These are phyloP conservation scores for Papilio xuthus DNA, from an alignment of 1,140 invertebrate genomes.

Conservation along the genomic window DNA sequence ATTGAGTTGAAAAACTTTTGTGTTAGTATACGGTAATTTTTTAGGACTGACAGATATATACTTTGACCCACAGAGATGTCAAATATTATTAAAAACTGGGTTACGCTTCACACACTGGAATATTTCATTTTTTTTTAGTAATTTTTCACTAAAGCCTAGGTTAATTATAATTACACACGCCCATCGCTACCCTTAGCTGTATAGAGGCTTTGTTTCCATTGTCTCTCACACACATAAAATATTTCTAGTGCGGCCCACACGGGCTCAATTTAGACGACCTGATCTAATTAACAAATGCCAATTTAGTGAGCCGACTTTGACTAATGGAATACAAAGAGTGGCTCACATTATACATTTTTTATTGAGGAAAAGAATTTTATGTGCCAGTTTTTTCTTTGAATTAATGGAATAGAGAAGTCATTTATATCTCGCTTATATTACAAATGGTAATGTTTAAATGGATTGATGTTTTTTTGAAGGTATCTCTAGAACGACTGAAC, in stretches of 20 bases:
- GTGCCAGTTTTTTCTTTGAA: neutral
- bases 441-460: no score
- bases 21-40: neutral
- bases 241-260: slow-evolving; percentile 36
- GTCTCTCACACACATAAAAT: slow-evolving; percentile 41
- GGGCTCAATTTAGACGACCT: slow-evolving; percentile 53
- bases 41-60: no score
- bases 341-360: slow-evolving; percentile 22
- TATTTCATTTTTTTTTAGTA: slow-evolving; percentile 21
- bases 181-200: slow-evolving; percentile 5
- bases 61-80: no score
- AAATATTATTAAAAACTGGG: neutral
- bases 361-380: neutral
- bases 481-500: no score
- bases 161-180: slow-evolving; percentile 34
- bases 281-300: slow-evolving; percentile 63
- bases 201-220: slow-evolving; percentile 32
- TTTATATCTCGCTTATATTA: no score
- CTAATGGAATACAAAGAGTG: slow-evolving; percentile 43
- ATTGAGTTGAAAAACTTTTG: neutral
- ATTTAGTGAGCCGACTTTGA: slow-evolving; percentile 54
- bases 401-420: neutral
- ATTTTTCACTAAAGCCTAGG: slow-evolving; percentile 12
- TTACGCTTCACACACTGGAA: neutral
- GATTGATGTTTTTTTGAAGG: no score